Evolutionary conservation across 2,888 invertebrate species (phyloP).

Genomic region (Globia sparganii): DNA sequence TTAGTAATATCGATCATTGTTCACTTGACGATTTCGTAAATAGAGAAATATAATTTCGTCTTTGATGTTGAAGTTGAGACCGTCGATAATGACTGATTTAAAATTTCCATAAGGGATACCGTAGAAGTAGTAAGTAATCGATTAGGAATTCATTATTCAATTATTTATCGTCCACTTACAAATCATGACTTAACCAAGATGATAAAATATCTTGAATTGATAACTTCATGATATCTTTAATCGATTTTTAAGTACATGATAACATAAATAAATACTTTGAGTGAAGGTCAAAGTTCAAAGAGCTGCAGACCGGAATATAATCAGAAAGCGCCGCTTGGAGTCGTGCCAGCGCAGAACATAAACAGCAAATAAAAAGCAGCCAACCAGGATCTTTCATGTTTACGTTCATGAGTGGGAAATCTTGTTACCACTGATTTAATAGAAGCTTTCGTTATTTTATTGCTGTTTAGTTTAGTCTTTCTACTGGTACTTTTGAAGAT

Average conservation of each 20-base stretch:
- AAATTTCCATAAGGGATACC: not conserved
- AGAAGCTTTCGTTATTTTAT: conserved; percentile 16
- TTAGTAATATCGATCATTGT: conserved; percentile 11
- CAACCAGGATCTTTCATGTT: conserved; percentile 55
- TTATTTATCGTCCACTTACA: conserved; percentile 8
- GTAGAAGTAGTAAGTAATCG: not conserved
- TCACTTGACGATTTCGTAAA: not conserved
- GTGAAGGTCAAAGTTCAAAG: conserved; percentile 56
- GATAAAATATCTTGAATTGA: conserved; percentile 33
- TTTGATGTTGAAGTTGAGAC: not conserved
- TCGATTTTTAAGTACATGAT: conserved; percentile 42
- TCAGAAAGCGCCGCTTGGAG: conserved; percentile 52
- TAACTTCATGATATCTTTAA: conserved; percentile 34
- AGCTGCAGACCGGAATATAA: conserved; percentile 51
- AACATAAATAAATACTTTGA: conserved; percentile 37
- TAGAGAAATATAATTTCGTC: not conserved
- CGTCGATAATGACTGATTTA: not conserved
- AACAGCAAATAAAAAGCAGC: conserved; percentile 55
- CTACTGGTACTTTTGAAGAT: not conserved
- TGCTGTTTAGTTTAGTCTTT: conserved; percentile 8
- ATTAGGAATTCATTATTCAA: conserved; percentile 10
- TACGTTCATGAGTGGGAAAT: conserved; percentile 41
- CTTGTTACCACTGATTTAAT: conserved; percentile 40
- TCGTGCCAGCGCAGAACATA: conserved; percentile 38
- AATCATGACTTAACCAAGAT: conserved; percentile 38